These are phyloP conservation scores for Imbricaverruca yamaguchii DNA, from an alignment of 2,888 invertebrate species.

Conservation along the genomic window DNA sequence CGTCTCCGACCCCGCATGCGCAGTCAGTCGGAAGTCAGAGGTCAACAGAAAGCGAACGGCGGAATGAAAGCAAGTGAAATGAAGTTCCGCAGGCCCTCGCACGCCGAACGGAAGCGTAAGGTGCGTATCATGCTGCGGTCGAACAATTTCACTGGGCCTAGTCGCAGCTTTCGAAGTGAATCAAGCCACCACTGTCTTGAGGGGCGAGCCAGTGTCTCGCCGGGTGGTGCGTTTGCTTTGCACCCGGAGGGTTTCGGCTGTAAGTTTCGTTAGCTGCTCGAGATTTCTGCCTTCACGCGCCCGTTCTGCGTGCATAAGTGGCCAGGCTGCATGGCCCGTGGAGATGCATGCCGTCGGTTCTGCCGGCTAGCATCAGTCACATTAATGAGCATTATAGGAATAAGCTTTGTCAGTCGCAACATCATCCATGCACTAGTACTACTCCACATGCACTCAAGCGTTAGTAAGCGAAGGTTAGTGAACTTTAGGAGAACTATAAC, in stretches of 20 bases:
- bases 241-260: too few relatives aligned
- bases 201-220: too few relatives aligned
- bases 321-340: too few relatives aligned
- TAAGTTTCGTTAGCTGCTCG: too few relatives aligned
- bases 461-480: not conserved
- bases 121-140: too few relatives aligned
- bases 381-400: not conserved
- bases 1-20: not conserved
- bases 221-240: too few relatives aligned
- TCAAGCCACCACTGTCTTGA: too few relatives aligned
- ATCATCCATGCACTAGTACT: not conserved
- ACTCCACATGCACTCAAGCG: not conserved
- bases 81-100: not conserved
- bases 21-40: not conserved
- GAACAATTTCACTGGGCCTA: too few relatives aligned
- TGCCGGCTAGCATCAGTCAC: not conserved
- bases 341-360: too few relatives aligned
- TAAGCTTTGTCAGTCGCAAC: not conserved
- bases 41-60: not conserved
- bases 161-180: too few relatives aligned
- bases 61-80: conserved; percentile 3
- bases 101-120: not conserved
- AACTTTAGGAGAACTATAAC: conserved; percentile 17
- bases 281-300: too few relatives aligned
- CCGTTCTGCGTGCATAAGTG: too few relatives aligned